Base-by-base conservation (phyloP, 2,888 invertebrate species). In the Amiota mariae region DNA sequence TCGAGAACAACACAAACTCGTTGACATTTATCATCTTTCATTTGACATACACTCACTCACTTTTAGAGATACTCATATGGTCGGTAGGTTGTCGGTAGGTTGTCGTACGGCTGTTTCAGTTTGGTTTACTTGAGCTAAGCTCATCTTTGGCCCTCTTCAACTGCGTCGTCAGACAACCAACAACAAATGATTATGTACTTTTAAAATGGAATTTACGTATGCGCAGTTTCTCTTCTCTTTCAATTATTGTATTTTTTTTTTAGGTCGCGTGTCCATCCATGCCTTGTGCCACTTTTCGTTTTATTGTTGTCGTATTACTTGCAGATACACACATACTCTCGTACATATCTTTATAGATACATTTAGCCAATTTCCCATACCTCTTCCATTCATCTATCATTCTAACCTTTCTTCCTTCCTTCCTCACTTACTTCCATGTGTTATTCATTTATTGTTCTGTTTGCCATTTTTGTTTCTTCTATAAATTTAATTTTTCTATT, bases 241-340 rank as follows among this genome's bases (percentile, higher is more conserved):
- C 36, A 36, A 10, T 59, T 15, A 20, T 59, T 11, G n/a, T 18
- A 59, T 59, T n/a, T 4, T 18, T 66, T 68, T 68, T 68, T 51
- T 15, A 18, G 24, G 59, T 61, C 71, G 73, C 66, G 78, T 71
- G 79, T 73, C 66, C 11, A 20, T 54, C 54, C 61, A 36, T 71
- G 70, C 67, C 46, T 49, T 66, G 78, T 79, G 85, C 78, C 85
- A 85, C 82, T 82, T 81, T 76, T 82, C 75, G 46, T 59, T 68
- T 49, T 18, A 66, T 66, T 66, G 66, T 66, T 66, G 66, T 66
- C 66, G 49, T 46, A 24, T 63, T 46, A 24, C n/a, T 46, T 46
- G 63, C 66, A 48, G 49, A 48, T n/a, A 61, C 18, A 24, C 20
- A 61, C 46, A 63, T 63, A 46, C 63, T n/a, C n/a, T n/a, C n/a